Evolutionary conservation across 2,888 invertebrate species (phyloP).

Genomic region (Stomorhina lunata): DNA sequence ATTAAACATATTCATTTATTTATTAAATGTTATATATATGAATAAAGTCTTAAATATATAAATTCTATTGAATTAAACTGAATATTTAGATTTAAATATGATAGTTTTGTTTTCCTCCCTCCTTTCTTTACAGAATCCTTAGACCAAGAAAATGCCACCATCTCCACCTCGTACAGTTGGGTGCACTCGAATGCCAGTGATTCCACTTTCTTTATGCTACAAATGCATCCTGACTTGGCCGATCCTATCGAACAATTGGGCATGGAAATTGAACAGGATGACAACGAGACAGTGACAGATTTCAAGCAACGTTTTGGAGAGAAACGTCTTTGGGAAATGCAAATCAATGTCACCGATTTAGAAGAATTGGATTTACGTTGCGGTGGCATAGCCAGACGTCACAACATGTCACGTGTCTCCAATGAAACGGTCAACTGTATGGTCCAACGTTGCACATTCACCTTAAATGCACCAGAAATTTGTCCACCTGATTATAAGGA

Average conservation of each 20-base stretch:
- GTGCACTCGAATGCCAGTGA: conserved; percentile 77
- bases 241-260: conserved; percentile 88
- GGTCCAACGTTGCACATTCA: conserved; percentile 88
- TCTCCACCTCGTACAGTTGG: conserved; percentile 69
- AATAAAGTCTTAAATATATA: no score
- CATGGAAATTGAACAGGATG: conserved; percentile 87
- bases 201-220: conserved; percentile 83
- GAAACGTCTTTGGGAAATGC: conserved; percentile 83
- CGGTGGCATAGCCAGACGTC: conserved; percentile 85
- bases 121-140: conserved; percentile 17
- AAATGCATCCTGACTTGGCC: conserved; percentile 88
- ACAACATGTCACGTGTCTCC: conserved; percentile 84
- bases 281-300: conserved; percentile 87
- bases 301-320: conserved; percentile 87
- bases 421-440: conserved; percentile 86
- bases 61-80: no score
- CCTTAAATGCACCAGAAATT: conserved; percentile 87
- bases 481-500: conserved; percentile 90
- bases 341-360: conserved; percentile 87
- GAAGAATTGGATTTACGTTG: conserved; percentile 88
- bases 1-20: no score
- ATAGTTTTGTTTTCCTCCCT: background rate
- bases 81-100: no score
- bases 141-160: conserved; percentile 31
- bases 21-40: no score